These are phyloP conservation scores for Nannoperca australis DNA, from an alignment of 2,797 vertebrate genomes.

Conservation along the genomic window DNA sequence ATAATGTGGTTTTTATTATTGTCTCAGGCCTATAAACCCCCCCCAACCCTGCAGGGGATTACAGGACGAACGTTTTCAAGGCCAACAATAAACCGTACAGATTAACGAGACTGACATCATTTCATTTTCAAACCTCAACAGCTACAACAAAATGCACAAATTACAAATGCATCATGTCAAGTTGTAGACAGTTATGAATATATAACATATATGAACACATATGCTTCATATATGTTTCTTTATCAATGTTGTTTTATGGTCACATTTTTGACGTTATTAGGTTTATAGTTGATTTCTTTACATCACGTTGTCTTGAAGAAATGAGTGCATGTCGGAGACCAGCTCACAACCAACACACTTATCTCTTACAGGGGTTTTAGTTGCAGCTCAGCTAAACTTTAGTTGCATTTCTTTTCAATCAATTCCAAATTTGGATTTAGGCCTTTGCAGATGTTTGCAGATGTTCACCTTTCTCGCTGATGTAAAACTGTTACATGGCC, in stretches of 20 bases:
- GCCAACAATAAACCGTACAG: too few relatives aligned
- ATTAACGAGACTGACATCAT: background rate
- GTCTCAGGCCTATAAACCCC: background rate
- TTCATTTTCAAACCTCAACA: background rate
- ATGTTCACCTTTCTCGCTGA: background rate
- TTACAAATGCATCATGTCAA: background rate
- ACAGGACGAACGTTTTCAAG: background rate
- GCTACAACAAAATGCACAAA: background rate
- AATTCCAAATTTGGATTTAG: background rate
- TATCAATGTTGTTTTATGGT: background rate
- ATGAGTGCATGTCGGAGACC: background rate
- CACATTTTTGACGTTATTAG: too few relatives aligned
- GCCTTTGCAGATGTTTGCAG: background rate
- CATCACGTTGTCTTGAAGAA: too few relatives aligned
- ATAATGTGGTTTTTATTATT: background rate
- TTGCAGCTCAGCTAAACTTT: too few relatives aligned
- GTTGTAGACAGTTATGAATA: too few relatives aligned
- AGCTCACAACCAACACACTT: background rate
- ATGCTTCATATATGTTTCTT: background rate
- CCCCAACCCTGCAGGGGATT: background rate
- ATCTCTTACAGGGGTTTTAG: background rate
- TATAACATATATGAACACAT: background rate
- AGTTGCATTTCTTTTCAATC: background rate
- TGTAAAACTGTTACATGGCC: background rate
- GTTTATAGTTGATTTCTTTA: too few relatives aligned